Evolutionary conservation across 2,888 invertebrate species (phyloP).

Genomic region (Troides aeacus): DNA sequence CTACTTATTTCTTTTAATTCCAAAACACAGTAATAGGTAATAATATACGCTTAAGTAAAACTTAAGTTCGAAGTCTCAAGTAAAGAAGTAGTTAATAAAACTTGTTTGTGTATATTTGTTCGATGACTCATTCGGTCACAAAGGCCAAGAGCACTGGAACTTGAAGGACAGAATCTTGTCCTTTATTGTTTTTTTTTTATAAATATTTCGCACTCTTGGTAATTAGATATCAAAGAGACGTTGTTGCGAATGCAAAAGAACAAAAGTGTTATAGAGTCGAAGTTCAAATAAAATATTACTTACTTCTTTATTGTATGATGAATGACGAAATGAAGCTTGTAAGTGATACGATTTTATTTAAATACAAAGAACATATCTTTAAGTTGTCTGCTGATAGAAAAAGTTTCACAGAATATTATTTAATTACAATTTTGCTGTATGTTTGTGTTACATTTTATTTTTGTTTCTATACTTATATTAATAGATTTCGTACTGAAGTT

Average conservation of each 20-base stretch:
- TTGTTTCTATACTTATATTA: too few relatives aligned
- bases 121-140: not conserved
- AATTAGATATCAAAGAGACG: slow-evolving; percentile 35
- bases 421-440: too few relatives aligned
- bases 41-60: too few relatives aligned
- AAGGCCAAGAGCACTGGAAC: slow-evolving; percentile 14
- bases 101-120: slow-evolving; percentile 10
- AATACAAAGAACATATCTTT: too few relatives aligned
- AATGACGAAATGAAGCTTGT: too few relatives aligned
- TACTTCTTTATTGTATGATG: too few relatives aligned
- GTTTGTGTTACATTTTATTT: too few relatives aligned
- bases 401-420: too few relatives aligned
- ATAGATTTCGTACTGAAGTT: too few relatives aligned
- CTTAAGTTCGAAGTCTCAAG: not conserved
- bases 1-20: too few relatives aligned
- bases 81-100: not conserved
- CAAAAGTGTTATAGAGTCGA: slow-evolving; percentile 9
- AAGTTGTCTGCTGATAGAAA: too few relatives aligned
- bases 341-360: too few relatives aligned
- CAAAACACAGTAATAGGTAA: not conserved
- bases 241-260: slow-evolving; percentile 29
- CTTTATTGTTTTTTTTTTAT: slow-evolving; percentile 30
- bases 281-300: not conserved
- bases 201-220: slow-evolving; percentile 33
- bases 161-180: slow-evolving; percentile 27